Conservation (phyloP, 1,140 invertebrate genomes). For the Temnothorax curvispinosus region DNA sequence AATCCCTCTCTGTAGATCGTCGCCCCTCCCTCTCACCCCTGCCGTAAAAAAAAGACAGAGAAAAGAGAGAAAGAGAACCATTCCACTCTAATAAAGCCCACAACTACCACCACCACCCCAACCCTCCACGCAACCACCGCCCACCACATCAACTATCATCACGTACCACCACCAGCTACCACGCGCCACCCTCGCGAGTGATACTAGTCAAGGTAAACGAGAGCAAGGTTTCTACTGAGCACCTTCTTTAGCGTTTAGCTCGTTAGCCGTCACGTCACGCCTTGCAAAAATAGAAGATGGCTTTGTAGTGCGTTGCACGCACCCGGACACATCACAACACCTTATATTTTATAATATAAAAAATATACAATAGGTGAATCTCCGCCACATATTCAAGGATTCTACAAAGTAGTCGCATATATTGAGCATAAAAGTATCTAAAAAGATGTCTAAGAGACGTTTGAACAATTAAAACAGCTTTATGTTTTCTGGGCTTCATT, state of each 20-base stretch:
- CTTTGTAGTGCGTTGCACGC: constrained; percentile 45
- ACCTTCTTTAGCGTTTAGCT: constrained; percentile 67
- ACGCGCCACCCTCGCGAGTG: constrained; percentile 81
- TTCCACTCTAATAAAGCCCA: constrained; percentile 67
- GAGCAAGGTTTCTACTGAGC: constrained; percentile 74
- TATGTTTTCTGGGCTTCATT: background rate
- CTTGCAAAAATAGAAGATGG: background rate
- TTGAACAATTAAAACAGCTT: background rate
- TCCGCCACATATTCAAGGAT: constrained; percentile 9
- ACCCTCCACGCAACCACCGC: constrained; percentile 78
- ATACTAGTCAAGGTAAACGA: constrained; percentile 84
- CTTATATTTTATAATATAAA: background rate
- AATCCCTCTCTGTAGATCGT: constrained; percentile 86
- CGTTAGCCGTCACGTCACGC: constrained; percentile 53
- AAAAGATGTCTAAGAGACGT: background rate
- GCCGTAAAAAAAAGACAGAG: constrained; percentile 4
- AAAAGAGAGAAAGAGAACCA: constrained; percentile 29
- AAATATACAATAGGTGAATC: background rate
- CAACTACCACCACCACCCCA: constrained; percentile 74
- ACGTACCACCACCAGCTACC: constrained; percentile 78
- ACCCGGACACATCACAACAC: constrained; percentile 33
- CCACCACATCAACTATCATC: constrained; percentile 79
- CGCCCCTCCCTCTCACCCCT: constrained; percentile 28
- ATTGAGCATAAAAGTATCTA: background rate
- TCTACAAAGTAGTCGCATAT: constrained; percentile 21